phyloP scores from a whole-genome alignment of 1,140 invertebrate genomes.

The Anastrepha ludens region DNA sequence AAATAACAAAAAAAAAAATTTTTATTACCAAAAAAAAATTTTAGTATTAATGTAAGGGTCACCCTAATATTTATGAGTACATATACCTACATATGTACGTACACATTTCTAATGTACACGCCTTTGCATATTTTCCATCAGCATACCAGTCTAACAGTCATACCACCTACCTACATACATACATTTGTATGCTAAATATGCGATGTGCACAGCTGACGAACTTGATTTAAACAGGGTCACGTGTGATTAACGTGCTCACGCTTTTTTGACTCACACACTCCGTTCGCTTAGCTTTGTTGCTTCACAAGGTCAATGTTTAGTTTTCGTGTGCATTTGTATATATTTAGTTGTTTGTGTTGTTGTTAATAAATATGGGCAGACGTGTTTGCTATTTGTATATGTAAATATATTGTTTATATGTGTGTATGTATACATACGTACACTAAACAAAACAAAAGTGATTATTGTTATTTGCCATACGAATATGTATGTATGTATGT shows the following conservation, averaged over 20 bases:
- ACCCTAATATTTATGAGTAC: not conserved
- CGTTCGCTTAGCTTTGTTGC: not conserved
- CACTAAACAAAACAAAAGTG: not conserved
- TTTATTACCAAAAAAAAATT: too few species aligned
- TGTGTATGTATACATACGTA: not conserved
- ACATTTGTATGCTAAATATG: not conserved
- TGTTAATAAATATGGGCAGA: too few species aligned
- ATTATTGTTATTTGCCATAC: not conserved
- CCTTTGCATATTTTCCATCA: too few species aligned
- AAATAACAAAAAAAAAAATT: too few species aligned
- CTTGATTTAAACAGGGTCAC: constrained; percentile 24
- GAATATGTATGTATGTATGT: not conserved
- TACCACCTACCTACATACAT: not conserved
- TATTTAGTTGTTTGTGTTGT: not conserved
- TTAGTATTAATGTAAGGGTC: not conserved
- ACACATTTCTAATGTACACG: not conserved
- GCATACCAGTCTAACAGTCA: not conserved
- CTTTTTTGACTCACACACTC: constrained; percentile 6
- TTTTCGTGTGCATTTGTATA: not conserved
- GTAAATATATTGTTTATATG: too few species aligned
- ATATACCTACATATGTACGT: not conserved
- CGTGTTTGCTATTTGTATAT: too few species aligned
- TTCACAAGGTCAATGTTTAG: constrained; percentile 18
- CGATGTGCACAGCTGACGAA: not conserved
- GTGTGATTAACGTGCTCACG: constrained; percentile 8